phyloP scores from a whole-genome alignment of 1,140 invertebrate species.

The Hycleus phaleratus region DNA sequence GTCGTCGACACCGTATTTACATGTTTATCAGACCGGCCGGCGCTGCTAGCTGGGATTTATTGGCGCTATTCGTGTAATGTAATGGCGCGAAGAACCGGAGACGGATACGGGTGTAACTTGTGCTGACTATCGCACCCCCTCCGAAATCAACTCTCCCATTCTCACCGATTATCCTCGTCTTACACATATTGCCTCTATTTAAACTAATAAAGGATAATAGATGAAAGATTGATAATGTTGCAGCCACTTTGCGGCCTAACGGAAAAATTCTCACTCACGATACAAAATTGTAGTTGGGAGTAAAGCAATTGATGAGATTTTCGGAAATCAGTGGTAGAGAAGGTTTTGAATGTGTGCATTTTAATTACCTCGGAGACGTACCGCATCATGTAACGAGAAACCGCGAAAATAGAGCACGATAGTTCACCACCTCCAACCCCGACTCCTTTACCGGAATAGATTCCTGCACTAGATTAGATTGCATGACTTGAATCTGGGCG shows the following conservation, averaged over 20 bases:
- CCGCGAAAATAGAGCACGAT: too few species aligned
- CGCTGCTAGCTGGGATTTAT: conserved; percentile 27
- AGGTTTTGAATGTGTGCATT: too few species aligned
- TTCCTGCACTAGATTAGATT: too few species aligned
- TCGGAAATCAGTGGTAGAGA: too few species aligned
- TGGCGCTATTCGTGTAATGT: conserved; percentile 25
- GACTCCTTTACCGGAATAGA: too few species aligned
- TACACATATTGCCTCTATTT: background rate
- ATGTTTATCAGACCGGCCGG: conserved; percentile 32
- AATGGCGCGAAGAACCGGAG: conserved; percentile 31
- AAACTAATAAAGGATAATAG: background rate
- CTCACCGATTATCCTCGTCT: background rate
- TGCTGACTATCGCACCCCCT: conserved; percentile 23
- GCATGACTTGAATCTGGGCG: too few species aligned
- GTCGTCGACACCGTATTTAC: conserved; percentile 24
- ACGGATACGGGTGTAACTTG: conserved; percentile 31
- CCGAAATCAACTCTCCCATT: background rate
- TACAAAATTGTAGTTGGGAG: too few species aligned
- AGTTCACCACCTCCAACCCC: too few species aligned
- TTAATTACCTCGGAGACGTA: too few species aligned
- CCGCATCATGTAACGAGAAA: too few species aligned
- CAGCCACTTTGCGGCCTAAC: background rate
- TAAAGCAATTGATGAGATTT: too few species aligned
- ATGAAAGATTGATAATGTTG: conserved; percentile 25
- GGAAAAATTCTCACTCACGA: too few species aligned